Conservation (phyloP, 2,888 invertebrate species). For the Lasioglossum malachurum region DNA sequence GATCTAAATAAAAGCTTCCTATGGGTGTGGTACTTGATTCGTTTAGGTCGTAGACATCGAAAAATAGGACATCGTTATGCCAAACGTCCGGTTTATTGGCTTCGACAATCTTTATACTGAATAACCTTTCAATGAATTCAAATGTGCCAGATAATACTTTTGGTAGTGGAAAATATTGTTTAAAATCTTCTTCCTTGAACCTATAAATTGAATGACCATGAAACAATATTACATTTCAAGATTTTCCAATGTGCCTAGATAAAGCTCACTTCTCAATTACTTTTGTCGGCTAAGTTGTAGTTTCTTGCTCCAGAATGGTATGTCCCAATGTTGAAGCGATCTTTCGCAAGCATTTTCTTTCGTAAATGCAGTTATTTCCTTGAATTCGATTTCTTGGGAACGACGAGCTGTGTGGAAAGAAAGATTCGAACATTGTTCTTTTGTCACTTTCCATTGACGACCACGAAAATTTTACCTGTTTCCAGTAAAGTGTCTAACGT, state of each 20-base stretch:
- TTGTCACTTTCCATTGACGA: background rate
- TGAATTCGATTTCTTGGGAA: constrained; percentile 91
- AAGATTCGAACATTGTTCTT: background rate
- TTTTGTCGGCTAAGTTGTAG: constrained; percentile 89
- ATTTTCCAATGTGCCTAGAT: background rate
- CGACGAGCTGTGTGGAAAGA: constrained; percentile 87
- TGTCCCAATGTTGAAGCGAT: constrained; percentile 91
- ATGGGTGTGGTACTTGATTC: constrained; percentile 87
- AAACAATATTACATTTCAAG: background rate
- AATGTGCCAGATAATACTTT: constrained; percentile 93
- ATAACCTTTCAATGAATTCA: constrained; percentile 90
- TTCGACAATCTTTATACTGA: constrained; percentile 91
- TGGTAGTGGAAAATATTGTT: constrained; percentile 93
- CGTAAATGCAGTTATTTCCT: constrained; percentile 89
- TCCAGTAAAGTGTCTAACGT: constrained; percentile 89
- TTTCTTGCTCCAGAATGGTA: constrained; percentile 94
- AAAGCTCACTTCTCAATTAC: constrained; percentile 76
- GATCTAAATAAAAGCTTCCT: constrained; percentile 95
- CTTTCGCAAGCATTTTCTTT: constrained; percentile 89
- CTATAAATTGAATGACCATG: constrained; percentile 75
- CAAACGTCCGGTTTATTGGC: constrained; percentile 89
- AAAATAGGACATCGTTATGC: constrained; percentile 95
- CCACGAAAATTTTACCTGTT: constrained; percentile 82
- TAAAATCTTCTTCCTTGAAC: constrained; percentile 90
- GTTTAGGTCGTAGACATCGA: constrained; percentile 91